Base-by-base conservation (phyloP, 1,140 invertebrate species). In the Magallana ariakensis region DNA sequence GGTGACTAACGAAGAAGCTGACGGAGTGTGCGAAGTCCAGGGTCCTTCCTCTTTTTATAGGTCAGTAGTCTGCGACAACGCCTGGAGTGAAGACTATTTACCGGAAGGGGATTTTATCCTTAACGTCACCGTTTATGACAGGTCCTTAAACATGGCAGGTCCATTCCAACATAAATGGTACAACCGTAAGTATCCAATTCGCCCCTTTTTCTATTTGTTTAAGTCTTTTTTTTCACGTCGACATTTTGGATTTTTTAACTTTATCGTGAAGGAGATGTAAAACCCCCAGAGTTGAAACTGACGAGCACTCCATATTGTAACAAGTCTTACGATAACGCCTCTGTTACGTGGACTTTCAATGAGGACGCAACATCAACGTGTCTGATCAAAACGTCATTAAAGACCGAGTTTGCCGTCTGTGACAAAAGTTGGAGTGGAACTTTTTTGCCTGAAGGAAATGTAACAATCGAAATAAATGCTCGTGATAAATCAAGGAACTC, bases 401-500 rank as follows among this genome's bases (percentile, higher is more conserved):
- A 46, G 9, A 19, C 11, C 9, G 11, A 26, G 9, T 26, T 75
- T 75, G 22, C 66, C 33, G 33, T 46, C 66, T 75, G 66, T 75
- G 22, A 75, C 22, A 26, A 26, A 33, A 75, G 66, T 75, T 75
- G 66, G 66, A 75, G 10, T 10, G 66, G 66, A 13, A 75, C 22
- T 13, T 75, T 75, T 75, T 75, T 75, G 22, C 66, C 66, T 4
- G 66, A 75, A 22, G 66, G 66, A 33, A 75, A 75, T 26, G 66
- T 75, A 9, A 75, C 66, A 9, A 26, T 75, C 11, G 66, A 75
- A 26, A 13, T 75, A 26, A 33, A 9, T 26, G 66, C 19, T 4
- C 22, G 19, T 13, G 66, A 75, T 75, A 75, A 75, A 33, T 26
- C 66, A 8, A 26, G 22, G 13, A 75, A 75, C 33, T 75, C 66